A percentile compares a stretch with the other conserved stretches of the same genome.
These are phyloP conservation scores for Leptinotarsa undecemlineata DNA, from an alignment of 1,140 invertebrate genomes.

Conservation along the genomic window DNA sequence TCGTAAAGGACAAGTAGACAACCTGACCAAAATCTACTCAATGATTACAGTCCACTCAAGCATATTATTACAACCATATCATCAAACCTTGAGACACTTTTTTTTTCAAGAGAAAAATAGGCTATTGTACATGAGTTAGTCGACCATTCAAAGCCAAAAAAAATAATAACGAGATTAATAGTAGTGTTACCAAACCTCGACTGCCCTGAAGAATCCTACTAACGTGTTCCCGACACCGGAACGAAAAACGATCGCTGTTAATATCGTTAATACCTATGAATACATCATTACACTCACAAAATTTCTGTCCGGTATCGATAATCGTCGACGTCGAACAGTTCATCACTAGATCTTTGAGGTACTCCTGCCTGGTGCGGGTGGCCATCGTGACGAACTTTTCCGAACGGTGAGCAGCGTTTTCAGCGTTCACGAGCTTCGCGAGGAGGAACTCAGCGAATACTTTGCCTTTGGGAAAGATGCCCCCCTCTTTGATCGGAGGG, in stretches of 20 bases:
- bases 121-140: too few relatives aligned
- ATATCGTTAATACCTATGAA: slow-evolving; percentile 25
- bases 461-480: slow-evolving; percentile 84
- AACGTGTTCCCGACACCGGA: slow-evolving; percentile 19
- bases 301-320: slow-evolving; percentile 86
- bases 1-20: too few relatives aligned
- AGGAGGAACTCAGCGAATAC: slow-evolving; percentile 91
- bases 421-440: slow-evolving; percentile 96
- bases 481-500: slow-evolving; percentile 84
- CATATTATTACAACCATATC: too few relatives aligned
- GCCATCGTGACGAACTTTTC: slow-evolving; percentile 98
- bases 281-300: slow-evolving; percentile 68
- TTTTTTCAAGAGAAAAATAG: too few relatives aligned
- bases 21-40: too few relatives aligned
- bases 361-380: slow-evolving; percentile 92
- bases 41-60: too few relatives aligned
- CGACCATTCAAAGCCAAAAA: too few relatives aligned
- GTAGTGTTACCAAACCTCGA: too few relatives aligned
- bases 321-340: slow-evolving; percentile 83
- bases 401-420: slow-evolving; percentile 93
- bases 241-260: slow-evolving; percentile 15
- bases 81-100: too few relatives aligned
- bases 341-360: slow-evolving; percentile 87
- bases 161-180: too few relatives aligned
- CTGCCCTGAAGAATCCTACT: background rate